These are phyloP conservation scores for Strigamia crassipes DNA, from an alignment of 2,888 invertebrate species.

Conservation along the genomic window DNA sequence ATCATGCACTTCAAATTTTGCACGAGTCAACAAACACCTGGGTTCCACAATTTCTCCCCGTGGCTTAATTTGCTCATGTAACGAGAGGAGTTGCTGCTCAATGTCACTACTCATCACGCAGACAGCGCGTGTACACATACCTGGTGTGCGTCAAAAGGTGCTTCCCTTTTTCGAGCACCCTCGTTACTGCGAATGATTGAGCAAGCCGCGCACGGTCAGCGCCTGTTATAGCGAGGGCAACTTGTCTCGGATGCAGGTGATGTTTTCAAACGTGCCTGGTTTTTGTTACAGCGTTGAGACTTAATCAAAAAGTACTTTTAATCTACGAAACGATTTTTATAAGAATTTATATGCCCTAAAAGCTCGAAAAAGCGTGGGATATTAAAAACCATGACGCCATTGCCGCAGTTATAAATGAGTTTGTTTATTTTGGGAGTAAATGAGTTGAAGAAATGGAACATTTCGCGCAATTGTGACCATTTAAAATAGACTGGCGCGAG, in stretches of 20 bases:
- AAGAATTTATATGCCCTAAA: constrained; percentile 18
- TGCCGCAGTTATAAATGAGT: neutral
- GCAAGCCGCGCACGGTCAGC: neutral
- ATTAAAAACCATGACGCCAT: constrained; percentile 8
- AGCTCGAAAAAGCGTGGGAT: constrained; percentile 19
- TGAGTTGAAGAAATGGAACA: constrained; percentile 18
- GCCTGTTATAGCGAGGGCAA: neutral
- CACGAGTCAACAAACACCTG: constrained; percentile 42
- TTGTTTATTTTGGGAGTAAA: constrained; percentile 4
- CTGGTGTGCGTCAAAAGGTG: constrained; percentile 40
- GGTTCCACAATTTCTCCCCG: constrained; percentile 26
- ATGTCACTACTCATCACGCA: constrained; percentile 27
- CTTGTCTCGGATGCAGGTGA: constrained; percentile 23
- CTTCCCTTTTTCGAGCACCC: constrained; percentile 28
- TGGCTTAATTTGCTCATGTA: constrained; percentile 38
- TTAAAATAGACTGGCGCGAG: neutral
- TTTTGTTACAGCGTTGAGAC: constrained; percentile 31
- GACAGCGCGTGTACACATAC: constrained; percentile 42
- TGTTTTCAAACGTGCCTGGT: constrained; percentile 24
- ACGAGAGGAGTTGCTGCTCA: constrained; percentile 38
- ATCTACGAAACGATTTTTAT: constrained; percentile 32
- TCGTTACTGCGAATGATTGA: neutral
- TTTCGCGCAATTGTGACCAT: neutral
- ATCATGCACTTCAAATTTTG: neutral
- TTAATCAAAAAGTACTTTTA: constrained; percentile 40